These are phyloP conservation scores for Sphaerophoria rueppellii DNA, from an alignment of 2,888 invertebrate species.

Conservation along the genomic window DNA sequence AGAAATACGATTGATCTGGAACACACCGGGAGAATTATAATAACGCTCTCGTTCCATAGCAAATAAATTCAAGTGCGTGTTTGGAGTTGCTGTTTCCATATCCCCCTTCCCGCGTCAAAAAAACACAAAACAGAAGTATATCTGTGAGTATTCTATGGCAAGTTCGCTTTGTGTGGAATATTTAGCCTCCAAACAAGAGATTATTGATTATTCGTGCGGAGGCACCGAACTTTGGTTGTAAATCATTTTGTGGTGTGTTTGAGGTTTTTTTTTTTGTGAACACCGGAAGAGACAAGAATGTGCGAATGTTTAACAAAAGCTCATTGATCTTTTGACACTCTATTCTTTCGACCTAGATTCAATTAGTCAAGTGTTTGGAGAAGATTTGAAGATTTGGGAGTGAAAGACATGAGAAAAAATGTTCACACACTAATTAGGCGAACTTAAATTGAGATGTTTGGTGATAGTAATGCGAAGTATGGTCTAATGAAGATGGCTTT, in stretches of 20 bases:
- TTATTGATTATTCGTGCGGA: slow-evolving; percentile 48
- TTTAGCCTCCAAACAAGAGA: slow-evolving; percentile 65
- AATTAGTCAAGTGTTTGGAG: slow-evolving; percentile 41
- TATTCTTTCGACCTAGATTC: slow-evolving; percentile 56
- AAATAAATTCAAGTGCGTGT: slow-evolving; percentile 71
- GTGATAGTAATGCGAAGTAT: background rate
- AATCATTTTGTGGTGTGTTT: slow-evolving; percentile 19
- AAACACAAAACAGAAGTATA: slow-evolving; percentile 15
- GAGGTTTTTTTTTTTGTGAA: slow-evolving; percentile 41
- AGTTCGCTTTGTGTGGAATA: slow-evolving; percentile 32
- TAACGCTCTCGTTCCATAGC: slow-evolving; percentile 29
- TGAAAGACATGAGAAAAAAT: background rate
- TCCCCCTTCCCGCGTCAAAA: background rate
- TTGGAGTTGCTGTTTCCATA: background rate
- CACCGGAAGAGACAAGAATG: slow-evolving; percentile 59
- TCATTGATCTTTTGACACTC: slow-evolving; percentile 48
- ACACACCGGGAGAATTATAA: slow-evolving; percentile 53
- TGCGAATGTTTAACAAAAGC: slow-evolving; percentile 13
- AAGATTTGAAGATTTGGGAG: slow-evolving; percentile 6
- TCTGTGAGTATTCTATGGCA: slow-evolving; percentile 16
- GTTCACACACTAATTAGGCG: slow-evolving; percentile 52
- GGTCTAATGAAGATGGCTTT: slow-evolving; percentile 62
- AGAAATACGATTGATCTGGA: slow-evolving; percentile 71
- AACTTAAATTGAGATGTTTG: slow-evolving; percentile 22
- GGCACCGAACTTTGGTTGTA: slow-evolving; percentile 19